A percentile compares a stretch with the other conserved stretches of the same genome.
These are phyloP conservation scores for Dascyllus trimaculatus DNA, from an alignment of 2,113 vertebrate species.

Conservation along the genomic window DNA sequence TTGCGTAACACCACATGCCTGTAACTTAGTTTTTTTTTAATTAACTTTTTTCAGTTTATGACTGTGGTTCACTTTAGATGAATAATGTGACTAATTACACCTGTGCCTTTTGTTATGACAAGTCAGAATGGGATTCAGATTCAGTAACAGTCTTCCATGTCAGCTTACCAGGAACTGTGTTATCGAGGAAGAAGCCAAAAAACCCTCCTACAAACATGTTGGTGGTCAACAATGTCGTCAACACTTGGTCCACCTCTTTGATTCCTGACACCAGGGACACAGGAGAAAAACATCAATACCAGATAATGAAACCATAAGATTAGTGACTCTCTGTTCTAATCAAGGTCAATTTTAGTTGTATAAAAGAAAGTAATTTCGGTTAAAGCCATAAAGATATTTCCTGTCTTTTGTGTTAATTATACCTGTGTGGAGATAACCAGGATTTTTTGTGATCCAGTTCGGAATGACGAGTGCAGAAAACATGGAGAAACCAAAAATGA, in stretches of 20 bases:
- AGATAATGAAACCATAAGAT: neutral
- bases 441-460: slow-evolving; percentile 90
- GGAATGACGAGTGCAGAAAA: slow-evolving; percentile 91
- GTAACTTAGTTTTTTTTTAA: too few relatives aligned
- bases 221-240: slow-evolving; percentile 92
- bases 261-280: slow-evolving; percentile 80
- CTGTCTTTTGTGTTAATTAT: neutral
- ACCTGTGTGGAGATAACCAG: slow-evolving; percentile 88
- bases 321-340: neutral
- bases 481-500: slow-evolving; percentile 95
- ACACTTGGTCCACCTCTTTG: slow-evolving; percentile 90
- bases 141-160: neutral
- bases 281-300: slow-evolving; percentile 6
- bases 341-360: neutral
- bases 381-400: neutral
- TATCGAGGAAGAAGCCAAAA: slow-evolving; percentile 93
- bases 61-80: neutral
- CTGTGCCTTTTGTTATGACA: neutral
- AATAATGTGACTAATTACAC: neutral
- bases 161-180: slow-evolving; percentile 92
- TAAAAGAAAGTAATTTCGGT: neutral
- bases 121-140: neutral
- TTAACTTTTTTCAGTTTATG: too few relatives aligned
- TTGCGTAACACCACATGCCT: too few relatives aligned
- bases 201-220: slow-evolving; percentile 95